Base-by-base conservation (phyloP, 2,888 invertebrate species). In the Drosophila bunnanda region DNA sequence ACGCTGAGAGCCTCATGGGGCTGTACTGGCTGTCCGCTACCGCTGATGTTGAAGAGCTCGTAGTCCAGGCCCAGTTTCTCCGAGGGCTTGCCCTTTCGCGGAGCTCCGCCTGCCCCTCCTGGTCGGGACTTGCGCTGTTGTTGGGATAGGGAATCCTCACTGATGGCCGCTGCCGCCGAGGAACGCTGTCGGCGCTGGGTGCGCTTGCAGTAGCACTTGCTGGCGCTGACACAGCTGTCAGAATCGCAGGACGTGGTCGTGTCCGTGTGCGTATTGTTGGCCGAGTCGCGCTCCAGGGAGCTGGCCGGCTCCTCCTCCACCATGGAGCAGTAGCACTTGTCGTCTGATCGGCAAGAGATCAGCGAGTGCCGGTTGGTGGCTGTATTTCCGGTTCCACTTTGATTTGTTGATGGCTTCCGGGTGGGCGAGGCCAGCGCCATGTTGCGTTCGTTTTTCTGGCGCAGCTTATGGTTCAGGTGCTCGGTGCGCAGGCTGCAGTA, bases 141-240 rank as follows among this genome's bases (percentile, higher is more conserved):
- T 67, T 93, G 93, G 7, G 91, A 91, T 13, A 88, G 69, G 6
- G 77, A 79, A 53, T 77, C 77, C 66, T 85, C 86, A 56, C 88
- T 88, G 15, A 88, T 48, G 25, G 75, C 69, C 7, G 68, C 69
- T 10, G 71, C 82, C 8, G 66, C 57, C 50, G 70, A 50, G 34
- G 74, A 48, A 2, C 74, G 71, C 32, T 79, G 76, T 3, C 78
- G 78, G 4, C 78, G 75, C 59, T 86, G 85, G 9, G 73, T 69
- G 6, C 87, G 82, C 48, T 91, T 94, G 90, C 97, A 97, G 89
- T 97, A 97, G 90, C 97, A 97, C 91, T 97, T 97, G 91, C 97
- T 97, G 82, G 96, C 96, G 77, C 96, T 97, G 0, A 96, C 94
- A 89, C 97, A 98, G 86, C 96, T 97, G 90, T 97, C 97, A 0